Conservation (phyloP, 2,888 invertebrate species). For the Belgica antarctica region DNA sequence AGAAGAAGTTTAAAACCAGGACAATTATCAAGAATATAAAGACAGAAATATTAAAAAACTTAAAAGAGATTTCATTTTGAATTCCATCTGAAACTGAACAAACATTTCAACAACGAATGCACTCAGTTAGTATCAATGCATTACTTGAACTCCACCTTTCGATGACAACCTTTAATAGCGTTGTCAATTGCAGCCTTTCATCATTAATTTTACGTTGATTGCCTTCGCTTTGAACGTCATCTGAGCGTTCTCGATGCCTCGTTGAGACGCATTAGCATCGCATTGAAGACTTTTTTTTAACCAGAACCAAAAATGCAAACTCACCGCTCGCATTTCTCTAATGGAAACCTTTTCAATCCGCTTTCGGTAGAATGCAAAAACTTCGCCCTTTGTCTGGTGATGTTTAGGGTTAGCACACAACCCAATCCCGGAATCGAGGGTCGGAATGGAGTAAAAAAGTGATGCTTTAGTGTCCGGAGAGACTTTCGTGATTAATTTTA, state of each 20-base stretch:
- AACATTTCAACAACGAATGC: no score
- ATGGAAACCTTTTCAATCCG: constrained; percentile 6
- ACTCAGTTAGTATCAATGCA: no score
- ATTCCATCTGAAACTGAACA: no score
- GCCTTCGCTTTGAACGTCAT: no score
- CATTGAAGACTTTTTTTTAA: no score
- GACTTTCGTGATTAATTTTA: constrained; percentile 9
- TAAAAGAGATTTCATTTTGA: no score
- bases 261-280: neutral
- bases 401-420: neutral
- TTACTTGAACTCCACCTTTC: no score
- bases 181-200: neutral
- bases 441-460: neutral
- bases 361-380: neutral
- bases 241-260: no score
- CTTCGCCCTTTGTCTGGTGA: neutral
- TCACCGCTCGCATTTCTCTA: neutral
- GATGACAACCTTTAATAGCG: no score
- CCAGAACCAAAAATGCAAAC: neutral
- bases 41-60: no score
- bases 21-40: no score
- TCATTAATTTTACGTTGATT: neutral
- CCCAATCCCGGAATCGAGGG: neutral
- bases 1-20: no score
- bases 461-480: neutral